Base-by-base conservation (phyloP, 2,113 vertebrate species). In the Pandion haliaetus region DNA sequence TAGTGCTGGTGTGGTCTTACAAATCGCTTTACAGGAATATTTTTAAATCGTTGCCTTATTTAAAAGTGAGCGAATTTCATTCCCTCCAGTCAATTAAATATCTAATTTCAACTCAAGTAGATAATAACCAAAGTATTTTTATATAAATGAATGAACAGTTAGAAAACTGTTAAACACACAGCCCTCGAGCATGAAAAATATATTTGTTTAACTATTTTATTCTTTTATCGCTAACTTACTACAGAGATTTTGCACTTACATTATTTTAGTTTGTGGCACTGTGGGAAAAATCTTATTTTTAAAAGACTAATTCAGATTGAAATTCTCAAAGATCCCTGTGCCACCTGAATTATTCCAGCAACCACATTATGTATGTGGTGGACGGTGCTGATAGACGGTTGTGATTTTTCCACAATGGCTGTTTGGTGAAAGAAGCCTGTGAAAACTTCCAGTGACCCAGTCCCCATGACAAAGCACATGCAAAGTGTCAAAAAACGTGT, bases 51-150 rank as follows among this genome's bases (percentile, higher is more conserved):
- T 97, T 97, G 93, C 92, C 84, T 90, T 97, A 97, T 97, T 97
- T 97, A 97, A 98, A 98, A 98, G 95, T 97, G 95, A 98, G 92
- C 3, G 78, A 86, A 93, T 98, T 98, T 98, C 94, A 97, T 98
- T 98, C 94, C 97, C 97, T 98, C 95, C 91, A 97, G 97, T 98
- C 97, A 98, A 98, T 98, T 98, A 98, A 98, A 97, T 98, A 98
- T 97, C 97, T 98, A 98, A 98, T 98, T 98, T 98, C 97, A 98
- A 97, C 92, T 97, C 95, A 96, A 93, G 92, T 93, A 98, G 97
- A 98, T 97, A 98, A 98, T 98, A 98, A 98, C 95, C 65, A 57
- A 97, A 98, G 95, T 97, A 96, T 97, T 98, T 97, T 97, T 97
- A 95, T 96, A 97, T 97, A 98, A 97, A 97, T 96, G 94, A 98